Evolutionary conservation across 2,888 invertebrate species (phyloP), one percentile per base, ranked within the genome.

Genomic region (Belgica antarctica): DNA sequence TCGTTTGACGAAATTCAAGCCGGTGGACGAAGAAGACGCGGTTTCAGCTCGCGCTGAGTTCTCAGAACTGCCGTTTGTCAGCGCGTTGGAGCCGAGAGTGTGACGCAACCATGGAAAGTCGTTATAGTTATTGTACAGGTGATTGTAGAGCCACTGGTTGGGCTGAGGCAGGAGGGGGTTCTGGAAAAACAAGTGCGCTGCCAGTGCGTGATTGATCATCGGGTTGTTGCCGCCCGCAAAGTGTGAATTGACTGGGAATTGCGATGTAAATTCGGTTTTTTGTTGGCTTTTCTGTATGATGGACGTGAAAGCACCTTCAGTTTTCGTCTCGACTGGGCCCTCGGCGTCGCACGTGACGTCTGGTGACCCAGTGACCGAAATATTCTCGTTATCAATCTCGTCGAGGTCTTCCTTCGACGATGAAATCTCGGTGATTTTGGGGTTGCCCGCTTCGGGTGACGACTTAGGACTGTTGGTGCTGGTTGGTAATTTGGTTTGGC

Each of bases 71-170:
- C 52, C 47, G 10, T n/a, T 25, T 25, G 72, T 17, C 15, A 62
- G 57, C 22, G 70, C 24, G 24, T 70, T 70, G 2, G 61, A 17
- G 1, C 24, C 36, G 2, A 70, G 24, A 19, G 82, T 78, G 62
- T 82, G 78, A 28, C 83, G 81, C 76, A 89, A 82, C 89, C 89
- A 89, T 1, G 83, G 81, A 81, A 88, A 86, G 72, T 88, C 88
- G 73, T 86, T 86, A 68, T 81, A 82, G 71, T 84, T 85, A 28
- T 87, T 87, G 76, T 90, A 90, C 1, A 90, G 81, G 75, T 90
- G 90, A 0, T 89, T 88, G 75, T 90, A 90, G 3, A 90, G 78
- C 90, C 89, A 90, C 72, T 89, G 89, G 36, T 87, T 87, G 4
- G 89, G 89, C 1, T 89, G 88, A 1, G 89, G 90, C 72, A 90